phyloP scores from a whole-genome alignment of 2,113 vertebrate genomes.

The Rhineura floridana region DNA sequence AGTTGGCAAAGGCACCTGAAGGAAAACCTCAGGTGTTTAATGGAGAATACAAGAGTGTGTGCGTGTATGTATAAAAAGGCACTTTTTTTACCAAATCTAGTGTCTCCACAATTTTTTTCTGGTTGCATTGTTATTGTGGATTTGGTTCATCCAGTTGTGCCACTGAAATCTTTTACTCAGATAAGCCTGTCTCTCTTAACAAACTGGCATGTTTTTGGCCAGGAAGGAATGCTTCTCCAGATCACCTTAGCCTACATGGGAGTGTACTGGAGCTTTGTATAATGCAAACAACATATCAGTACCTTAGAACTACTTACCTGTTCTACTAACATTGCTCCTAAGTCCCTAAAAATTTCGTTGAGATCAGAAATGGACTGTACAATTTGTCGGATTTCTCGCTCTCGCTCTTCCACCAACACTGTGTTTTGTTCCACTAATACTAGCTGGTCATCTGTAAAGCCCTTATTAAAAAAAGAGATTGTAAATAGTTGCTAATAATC shows the following conservation, averaged over 20 bases:
- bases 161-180: not conserved
- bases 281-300: not conserved
- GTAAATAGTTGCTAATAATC: not conserved
- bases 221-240: not conserved
- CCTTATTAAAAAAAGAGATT: constrained; percentile 68
- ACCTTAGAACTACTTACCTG: constrained; percentile 79
- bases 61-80: no score
- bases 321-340: constrained; percentile 96
- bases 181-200: not conserved
- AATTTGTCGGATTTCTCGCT: constrained; percentile 94
- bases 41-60: no score
- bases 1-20: no score
- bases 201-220: no score
- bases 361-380: constrained; percentile 97
- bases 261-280: not conserved
- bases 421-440: constrained; percentile 91
- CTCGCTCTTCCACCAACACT: constrained; percentile 90
- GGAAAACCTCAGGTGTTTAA: no score
- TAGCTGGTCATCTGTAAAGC: constrained; percentile 93
- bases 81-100: no score
- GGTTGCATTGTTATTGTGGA: not conserved
- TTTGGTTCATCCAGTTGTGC: not conserved
- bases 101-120: not conserved
- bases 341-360: constrained; percentile 94
- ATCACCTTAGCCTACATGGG: not conserved